Percentiles rank a stretch among this genome's conserved stretches.
These are phyloP conservation scores for Mnemiopsis leidyi DNA, from an alignment of 37 sponge, comb jelly and placozoan genomes.

Conservation along the genomic window DNA sequence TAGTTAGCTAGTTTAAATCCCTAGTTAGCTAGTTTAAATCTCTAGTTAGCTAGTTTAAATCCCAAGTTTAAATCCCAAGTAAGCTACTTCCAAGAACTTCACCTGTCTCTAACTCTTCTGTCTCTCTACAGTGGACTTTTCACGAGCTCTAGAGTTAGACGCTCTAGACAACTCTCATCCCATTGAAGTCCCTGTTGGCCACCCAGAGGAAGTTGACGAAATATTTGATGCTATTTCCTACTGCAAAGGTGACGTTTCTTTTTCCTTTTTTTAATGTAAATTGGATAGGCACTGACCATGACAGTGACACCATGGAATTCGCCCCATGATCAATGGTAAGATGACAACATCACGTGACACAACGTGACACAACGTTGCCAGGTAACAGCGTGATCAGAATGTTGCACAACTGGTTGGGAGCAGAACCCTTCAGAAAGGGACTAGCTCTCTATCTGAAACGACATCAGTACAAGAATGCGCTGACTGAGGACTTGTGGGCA, in stretches of 20 bases:
- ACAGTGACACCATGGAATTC: no score
- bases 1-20: no score
- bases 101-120: no score
- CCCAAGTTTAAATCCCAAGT: no score
- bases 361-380: no score
- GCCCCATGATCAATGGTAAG: no score
- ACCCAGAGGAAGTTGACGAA: conserved; percentile 92
- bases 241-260: conserved; percentile 77
- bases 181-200: conserved; percentile 83
- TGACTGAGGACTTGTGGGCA: conserved; percentile 37
- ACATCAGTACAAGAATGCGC: conserved; percentile 47
- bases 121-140: conserved; percentile 68
- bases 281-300: no score
- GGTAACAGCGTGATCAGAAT: conserved; percentile 56
- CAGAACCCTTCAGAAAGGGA: conserved; percentile 49
- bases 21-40: no score
- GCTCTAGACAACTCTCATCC: conserved; percentile 86
- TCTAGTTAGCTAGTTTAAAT: no score
- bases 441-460: conserved; percentile 55
- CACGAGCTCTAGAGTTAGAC: conserved; percentile 79
- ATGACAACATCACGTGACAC: no score
- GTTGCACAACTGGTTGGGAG: conserved; percentile 65
- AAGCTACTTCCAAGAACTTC: no score
- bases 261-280: background rate
- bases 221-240: conserved; percentile 97